Percentiles rank a stretch among this genome's conserved stretches.
These are phyloP conservation scores for Hydrozoanthus gracilis DNA, from an alignment of 92 coral and sea anemone genomes.

Conservation along the genomic window DNA sequence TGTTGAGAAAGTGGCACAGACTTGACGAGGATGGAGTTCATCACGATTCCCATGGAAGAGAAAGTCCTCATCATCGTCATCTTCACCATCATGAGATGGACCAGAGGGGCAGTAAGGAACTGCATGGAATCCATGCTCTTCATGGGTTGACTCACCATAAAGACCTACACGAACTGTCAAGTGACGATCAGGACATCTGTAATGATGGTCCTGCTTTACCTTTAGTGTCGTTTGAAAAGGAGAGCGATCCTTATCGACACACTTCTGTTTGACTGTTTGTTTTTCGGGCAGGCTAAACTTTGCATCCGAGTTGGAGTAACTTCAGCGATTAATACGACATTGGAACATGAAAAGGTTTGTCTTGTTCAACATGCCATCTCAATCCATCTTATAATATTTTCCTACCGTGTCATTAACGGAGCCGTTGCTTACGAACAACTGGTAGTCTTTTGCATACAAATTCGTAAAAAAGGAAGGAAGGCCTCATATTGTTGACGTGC, in stretches of 20 bases:
- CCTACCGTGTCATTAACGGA: too few species aligned
- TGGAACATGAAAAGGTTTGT: not conserved
- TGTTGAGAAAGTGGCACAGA: constrained; percentile 75
- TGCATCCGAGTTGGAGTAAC: not conserved
- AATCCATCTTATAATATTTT: too few species aligned
- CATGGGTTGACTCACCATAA: not conserved
- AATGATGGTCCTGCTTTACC: constrained; percentile 20
- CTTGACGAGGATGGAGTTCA: constrained; percentile 70
- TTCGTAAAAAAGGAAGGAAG: too few species aligned
- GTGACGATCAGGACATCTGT: constrained; percentile 4
- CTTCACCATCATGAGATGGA: constrained; percentile 3
- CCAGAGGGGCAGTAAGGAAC: constrained; percentile 31
- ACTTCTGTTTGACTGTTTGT: constrained; percentile 14
- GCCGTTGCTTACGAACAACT: too few species aligned
- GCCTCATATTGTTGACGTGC: too few species aligned
- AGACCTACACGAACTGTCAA: constrained; percentile 10
- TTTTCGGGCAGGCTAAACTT: not conserved
- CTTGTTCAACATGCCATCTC: not conserved
- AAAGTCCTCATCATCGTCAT: constrained; percentile 22
- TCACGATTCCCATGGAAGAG: constrained; percentile 36
- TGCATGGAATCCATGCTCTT: constrained; percentile 28
- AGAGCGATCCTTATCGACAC: not conserved
- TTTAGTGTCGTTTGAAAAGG: not conserved
- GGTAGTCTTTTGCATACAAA: too few species aligned
- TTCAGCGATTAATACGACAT: not conserved